Evolutionary conservation across 1,140 invertebrate genomes (phyloP), one percentile per base, ranked within the genome.

Genomic region (Cotesia vestalis): DNA sequence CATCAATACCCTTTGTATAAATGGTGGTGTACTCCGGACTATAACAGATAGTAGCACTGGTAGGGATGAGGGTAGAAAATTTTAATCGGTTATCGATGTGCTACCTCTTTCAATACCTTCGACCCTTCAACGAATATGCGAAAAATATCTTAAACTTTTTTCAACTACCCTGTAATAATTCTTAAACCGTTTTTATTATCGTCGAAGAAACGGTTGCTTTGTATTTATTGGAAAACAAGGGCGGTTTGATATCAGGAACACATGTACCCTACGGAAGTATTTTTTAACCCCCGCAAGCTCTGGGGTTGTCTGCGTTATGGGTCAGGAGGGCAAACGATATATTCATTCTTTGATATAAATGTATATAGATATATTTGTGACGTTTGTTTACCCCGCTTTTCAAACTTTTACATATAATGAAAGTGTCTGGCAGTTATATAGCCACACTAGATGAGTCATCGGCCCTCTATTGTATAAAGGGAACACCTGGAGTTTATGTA

Each of bases 171-270:
- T 46, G 40, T 27, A 46, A 46, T 46, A 46, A 46, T 46, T 46
- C 40, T 46, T 55, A n/a, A 14, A 14, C 11, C 12, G n/a, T 55
- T 14, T 55, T n/a, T 55, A 0, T 14, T n/a, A 12, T n/a, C n/a
- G 20, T 59, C 20, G 55, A 46, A 27, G 52, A 38, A n/a, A 40
- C 68, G 17, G 35, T 63, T 72, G 77, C 79, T 83, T 85, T 81
- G 82, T 85, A 81, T 84, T 85, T 85, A 85, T 85, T 85, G 84
- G 84, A 85, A 85, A 85, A 85, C 84, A 84, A 85, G 83, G 84
- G 83, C 81, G 81, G 82, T 84, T 83, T 73, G 79, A 79, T 85
- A 85, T 72, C 81, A 85, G 84, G 84, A 51, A 76, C 79, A 66
- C 83, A 85, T 76, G 83, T 80, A 66, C 67, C 35, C 53, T 46